Evolutionary conservation across 2,888 invertebrate species (phyloP).

Genomic region (Protodeltote pygarga): DNA sequence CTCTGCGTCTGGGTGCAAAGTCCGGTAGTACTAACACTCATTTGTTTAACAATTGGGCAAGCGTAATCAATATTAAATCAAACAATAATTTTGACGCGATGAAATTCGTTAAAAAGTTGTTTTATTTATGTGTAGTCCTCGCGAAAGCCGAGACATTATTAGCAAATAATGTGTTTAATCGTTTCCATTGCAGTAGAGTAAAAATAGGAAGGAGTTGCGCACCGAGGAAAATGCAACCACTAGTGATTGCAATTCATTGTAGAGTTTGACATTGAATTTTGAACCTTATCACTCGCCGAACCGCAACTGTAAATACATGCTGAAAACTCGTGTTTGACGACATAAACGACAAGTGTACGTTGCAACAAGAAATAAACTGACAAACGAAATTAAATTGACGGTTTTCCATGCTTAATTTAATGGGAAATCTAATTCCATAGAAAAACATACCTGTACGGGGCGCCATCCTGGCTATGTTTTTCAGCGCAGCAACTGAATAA

Average conservation of each 20-base stretch:
- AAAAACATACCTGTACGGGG: slow-evolving; percentile 77
- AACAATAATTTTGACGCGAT: too few relatives aligned
- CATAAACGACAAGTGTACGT: background rate
- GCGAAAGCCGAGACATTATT: too few relatives aligned
- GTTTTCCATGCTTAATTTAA: too few relatives aligned
- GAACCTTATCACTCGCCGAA: slow-evolving; percentile 29
- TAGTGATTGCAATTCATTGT: slow-evolving; percentile 37
- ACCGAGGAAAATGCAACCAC: slow-evolving; percentile 41
- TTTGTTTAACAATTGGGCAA: background rate
- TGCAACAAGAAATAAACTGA: slow-evolving; percentile 7
- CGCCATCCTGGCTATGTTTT: slow-evolving; percentile 82
- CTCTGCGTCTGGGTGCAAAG: background rate
- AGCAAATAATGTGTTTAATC: too few relatives aligned
- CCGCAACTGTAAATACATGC: slow-evolving; percentile 5
- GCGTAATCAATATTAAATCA: background rate
- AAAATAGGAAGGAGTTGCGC: slow-evolving; percentile 44
- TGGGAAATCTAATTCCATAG: slow-evolving; percentile 22
- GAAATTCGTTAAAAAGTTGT: too few relatives aligned
- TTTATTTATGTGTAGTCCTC: too few relatives aligned
- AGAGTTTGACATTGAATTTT: slow-evolving; percentile 25
- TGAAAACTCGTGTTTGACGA: background rate
- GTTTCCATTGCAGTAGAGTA: too few relatives aligned
- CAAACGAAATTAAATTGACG: too few relatives aligned
- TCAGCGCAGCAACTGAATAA: slow-evolving; percentile 82
- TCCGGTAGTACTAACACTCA: background rate